Conservation (phyloP, 2,888 invertebrate genomes). For the Alsophila aescularia region DNA sequence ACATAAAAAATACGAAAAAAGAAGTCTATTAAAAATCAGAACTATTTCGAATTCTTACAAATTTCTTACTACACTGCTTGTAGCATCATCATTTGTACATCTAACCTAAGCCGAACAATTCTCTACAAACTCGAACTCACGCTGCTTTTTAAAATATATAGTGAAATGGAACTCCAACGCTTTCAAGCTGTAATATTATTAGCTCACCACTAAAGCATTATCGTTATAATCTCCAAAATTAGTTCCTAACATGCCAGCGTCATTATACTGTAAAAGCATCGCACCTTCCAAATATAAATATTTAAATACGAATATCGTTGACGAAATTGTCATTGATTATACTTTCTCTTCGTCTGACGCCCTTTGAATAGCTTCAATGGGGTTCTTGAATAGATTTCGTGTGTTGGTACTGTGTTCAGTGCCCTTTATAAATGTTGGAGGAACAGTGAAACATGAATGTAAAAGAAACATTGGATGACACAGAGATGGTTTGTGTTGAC, state of each 20-base stretch:
- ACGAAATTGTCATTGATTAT: conserved; percentile 55
- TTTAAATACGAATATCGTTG: conserved; percentile 53
- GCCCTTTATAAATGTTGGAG: conserved; percentile 20
- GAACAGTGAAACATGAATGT: conserved; percentile 19
- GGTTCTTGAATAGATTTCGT: conserved; percentile 47
- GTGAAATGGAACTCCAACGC: background rate
- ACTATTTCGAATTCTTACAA: too few species aligned
- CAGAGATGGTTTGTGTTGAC: conserved; percentile 1
- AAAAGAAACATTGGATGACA: conserved; percentile 3
- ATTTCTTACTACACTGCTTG: too few species aligned
- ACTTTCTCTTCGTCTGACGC: conserved; percentile 58
- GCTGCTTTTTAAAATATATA: background rate
- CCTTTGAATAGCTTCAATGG: conserved; percentile 52
- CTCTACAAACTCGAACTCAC: too few species aligned
- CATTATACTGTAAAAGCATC: conserved; percentile 40
- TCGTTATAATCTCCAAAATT: conserved; percentile 33
- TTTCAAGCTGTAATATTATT: conserved; percentile 20
- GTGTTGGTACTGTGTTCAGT: conserved; percentile 30
- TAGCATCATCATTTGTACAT: too few species aligned
- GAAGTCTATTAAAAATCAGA: too few species aligned
- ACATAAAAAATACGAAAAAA: too few species aligned
- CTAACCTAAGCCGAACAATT: too few species aligned
- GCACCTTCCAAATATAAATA: conserved; percentile 46
- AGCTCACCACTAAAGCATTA: conserved; percentile 29
- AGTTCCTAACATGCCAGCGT: conserved; percentile 32